Percentiles rank a stretch among this genome's conserved stretches.
These are phyloP conservation scores for Picus viridis DNA, from an alignment of 2,797 vertebrate genomes.

Conservation along the genomic window DNA sequence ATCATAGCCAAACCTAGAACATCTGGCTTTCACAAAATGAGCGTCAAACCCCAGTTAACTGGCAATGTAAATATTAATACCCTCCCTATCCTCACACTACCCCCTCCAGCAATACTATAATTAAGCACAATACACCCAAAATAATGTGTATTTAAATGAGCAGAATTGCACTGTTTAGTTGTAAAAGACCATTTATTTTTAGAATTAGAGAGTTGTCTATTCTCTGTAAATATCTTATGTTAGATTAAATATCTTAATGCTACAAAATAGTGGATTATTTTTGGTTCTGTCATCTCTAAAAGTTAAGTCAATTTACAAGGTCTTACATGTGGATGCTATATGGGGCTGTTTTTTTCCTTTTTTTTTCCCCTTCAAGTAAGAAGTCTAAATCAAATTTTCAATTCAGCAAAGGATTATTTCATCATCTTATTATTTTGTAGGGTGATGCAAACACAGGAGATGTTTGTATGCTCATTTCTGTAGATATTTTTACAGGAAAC, in stretches of 20 bases:
- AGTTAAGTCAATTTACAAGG: background rate
- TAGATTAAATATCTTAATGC: background rate
- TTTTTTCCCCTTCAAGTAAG: background rate
- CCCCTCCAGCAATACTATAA: background rate
- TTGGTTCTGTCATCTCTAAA: background rate
- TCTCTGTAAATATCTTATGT: rapidly evolving
- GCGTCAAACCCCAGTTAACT: background rate
- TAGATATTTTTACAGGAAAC: background rate
- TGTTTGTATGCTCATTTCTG: background rate
- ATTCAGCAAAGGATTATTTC: background rate
- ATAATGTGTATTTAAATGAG: background rate
- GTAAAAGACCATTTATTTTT: background rate
- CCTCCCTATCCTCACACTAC: no score
- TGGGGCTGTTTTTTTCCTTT: background rate
- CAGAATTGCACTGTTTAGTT: background rate
- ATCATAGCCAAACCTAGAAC: background rate
- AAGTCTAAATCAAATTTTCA: background rate
- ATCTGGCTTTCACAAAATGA: background rate
- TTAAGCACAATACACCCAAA: background rate
- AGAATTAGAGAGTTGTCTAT: background rate
- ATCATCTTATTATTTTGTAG: background rate
- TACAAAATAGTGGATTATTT: background rate
- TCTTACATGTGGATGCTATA: background rate
- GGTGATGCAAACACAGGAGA: background rate
- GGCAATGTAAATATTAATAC: background rate